Evolutionary conservation across 2,113 vertebrate species (phyloP).

Genomic region (Cephalopholis sonnerati): DNA sequence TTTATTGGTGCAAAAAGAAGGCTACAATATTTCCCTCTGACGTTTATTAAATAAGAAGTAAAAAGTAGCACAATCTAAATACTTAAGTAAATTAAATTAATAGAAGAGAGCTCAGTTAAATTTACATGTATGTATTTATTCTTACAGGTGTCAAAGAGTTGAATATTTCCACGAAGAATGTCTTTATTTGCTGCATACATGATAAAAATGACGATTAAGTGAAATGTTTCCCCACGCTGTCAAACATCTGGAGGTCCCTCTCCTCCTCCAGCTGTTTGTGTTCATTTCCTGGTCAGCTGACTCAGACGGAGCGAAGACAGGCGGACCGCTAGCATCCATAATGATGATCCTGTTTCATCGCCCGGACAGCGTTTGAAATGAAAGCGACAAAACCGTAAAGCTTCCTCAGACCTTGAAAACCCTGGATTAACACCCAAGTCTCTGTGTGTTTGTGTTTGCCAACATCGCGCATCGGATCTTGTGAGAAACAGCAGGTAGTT

Average conservation of each 20-base stretch:
- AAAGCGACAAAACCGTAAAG: neutral
- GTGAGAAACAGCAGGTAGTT: constrained; percentile 54
- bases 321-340: constrained; percentile 26
- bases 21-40: too few species aligned
- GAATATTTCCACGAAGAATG: neutral
- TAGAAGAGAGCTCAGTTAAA: neutral
- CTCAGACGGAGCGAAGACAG: constrained; percentile 27
- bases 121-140: neutral
- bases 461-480: constrained; percentile 11
- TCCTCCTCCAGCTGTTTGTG: constrained; percentile 59
- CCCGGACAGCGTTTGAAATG: constrained; percentile 39
- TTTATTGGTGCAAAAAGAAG: neutral
- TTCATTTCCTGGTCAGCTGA: constrained; percentile 79
- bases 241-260: constrained; percentile 24
- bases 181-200: neutral
- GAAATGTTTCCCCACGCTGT: neutral
- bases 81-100: neutral
- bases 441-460: constrained; percentile 5
- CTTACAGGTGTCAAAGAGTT: neutral
- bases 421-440: neutral
- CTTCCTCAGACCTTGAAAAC: neutral
- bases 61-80: neutral
- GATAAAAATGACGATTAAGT: neutral
- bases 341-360: constrained; percentile 34
- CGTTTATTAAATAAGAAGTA: neutral